Percentiles rank a stretch among this genome's conserved stretches.
Conservation (phyloP, 1,140 invertebrate genomes). For the Rhizoglyphus robini region DNA sequence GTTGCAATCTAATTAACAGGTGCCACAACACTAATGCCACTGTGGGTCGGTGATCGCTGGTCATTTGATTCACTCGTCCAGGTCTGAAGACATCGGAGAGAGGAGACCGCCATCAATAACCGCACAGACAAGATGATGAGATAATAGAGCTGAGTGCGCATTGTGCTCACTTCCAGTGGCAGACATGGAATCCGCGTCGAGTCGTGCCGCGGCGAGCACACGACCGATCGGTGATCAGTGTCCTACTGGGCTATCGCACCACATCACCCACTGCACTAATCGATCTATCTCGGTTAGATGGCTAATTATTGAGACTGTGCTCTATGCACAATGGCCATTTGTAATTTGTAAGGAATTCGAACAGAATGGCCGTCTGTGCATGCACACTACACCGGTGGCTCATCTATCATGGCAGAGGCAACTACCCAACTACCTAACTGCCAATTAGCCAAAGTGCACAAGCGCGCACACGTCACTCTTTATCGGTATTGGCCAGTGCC, state of each 20-base stretch:
- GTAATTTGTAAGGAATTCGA: not conserved
- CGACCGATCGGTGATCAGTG: not conserved
- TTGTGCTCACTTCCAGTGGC: not conserved
- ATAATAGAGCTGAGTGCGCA: conserved; percentile 1
- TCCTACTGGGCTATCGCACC: not conserved
- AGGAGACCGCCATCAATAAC: not conserved
- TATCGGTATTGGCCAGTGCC: not conserved
- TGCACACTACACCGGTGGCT: not conserved
- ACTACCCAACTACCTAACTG: not conserved
- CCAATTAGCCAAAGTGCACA: not conserved
- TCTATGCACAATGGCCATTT: conserved; percentile 5
- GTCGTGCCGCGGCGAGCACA: not conserved
- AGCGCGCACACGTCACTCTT: conserved; percentile 10
- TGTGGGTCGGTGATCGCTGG: not conserved
- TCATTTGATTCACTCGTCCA: not conserved
- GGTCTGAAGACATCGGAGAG: not conserved
- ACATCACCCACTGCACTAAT: not conserved
- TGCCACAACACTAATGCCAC: not conserved
- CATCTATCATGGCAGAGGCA: conserved; percentile 9
- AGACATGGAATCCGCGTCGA: not conserved
- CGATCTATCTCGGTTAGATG: not conserved
- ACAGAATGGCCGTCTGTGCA: not conserved
- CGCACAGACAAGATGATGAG: conserved; percentile 7
- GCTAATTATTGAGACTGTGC: conserved; percentile 4
- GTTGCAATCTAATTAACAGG: no score